These are phyloP conservation scores for Ailurus styani DNA, from an alignment of 2,113 vertebrate genomes.

Conservation along the genomic window DNA sequence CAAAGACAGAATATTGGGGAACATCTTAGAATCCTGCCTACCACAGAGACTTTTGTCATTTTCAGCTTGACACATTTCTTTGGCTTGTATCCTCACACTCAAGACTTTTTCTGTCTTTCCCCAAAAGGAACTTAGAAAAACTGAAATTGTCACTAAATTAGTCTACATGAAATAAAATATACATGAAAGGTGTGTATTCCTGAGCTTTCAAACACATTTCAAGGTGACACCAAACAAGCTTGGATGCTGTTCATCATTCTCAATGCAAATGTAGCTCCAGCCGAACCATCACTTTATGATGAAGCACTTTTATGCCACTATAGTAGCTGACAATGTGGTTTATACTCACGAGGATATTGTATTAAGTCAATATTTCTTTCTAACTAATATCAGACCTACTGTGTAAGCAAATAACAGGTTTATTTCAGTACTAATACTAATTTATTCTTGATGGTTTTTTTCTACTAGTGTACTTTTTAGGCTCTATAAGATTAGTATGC, in stretches of 20 bases:
- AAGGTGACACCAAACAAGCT: background rate
- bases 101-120: background rate
- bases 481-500: background rate
- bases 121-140: background rate
- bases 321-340: background rate
- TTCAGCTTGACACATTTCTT: background rate
- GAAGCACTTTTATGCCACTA: background rate
- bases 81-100: background rate
- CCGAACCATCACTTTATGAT: background rate
- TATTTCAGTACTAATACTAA: background rate
- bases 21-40: background rate
- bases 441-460: background rate
- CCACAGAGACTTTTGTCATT: background rate
- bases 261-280: background rate
- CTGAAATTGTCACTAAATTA: background rate
- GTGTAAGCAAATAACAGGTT: background rate
- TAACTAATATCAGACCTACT: background rate
- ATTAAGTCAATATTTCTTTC: background rate
- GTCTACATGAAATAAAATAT: background rate
- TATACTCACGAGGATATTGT: background rate
- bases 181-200: background rate
- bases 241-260: background rate
- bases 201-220: background rate
- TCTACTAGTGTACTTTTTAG: background rate
- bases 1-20: background rate